Evolutionary conservation across 2,797 vertebrate species (phyloP).

Genomic region (Clarias fuscus): DNA sequence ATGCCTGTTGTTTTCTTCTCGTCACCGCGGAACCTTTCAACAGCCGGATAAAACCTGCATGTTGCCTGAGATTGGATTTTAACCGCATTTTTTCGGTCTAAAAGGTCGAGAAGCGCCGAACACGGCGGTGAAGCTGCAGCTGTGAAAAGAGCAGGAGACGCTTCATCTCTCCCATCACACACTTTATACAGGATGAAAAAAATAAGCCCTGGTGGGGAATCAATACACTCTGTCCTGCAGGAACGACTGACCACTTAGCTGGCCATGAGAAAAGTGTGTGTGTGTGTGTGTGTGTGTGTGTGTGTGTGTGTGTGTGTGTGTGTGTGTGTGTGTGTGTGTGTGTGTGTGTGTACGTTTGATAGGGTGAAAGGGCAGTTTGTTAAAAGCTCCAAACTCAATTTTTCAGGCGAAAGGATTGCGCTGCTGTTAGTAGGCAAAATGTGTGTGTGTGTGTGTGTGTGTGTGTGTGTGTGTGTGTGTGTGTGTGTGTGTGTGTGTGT

Average conservation of each 20-base stretch:
- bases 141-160: neutral
- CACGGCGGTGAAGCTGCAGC: neutral
- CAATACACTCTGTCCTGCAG: slow-evolving; percentile 32
- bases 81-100: neutral
- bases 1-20: neutral
- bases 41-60: neutral
- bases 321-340: neutral
- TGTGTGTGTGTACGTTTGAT: neutral
- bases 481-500: slow-evolving; percentile 17
- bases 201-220: slow-evolving; percentile 13
- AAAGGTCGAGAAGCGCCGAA: neutral
- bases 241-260: slow-evolving; percentile 21
- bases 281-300: slow-evolving; percentile 1
- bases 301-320: neutral
- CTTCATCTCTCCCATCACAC: neutral
- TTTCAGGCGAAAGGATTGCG: neutral
- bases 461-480: slow-evolving; percentile 27
- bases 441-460: neutral
- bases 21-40: neutral
- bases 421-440: neutral
- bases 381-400: neutral
- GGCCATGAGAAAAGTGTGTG: slow-evolving; percentile 4
- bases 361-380: neutral
- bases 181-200: neutral
- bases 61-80: slow-evolving; percentile 16